Conservation (phyloP, 2,888 invertebrate species). For the Trimorus sp. region DNA sequence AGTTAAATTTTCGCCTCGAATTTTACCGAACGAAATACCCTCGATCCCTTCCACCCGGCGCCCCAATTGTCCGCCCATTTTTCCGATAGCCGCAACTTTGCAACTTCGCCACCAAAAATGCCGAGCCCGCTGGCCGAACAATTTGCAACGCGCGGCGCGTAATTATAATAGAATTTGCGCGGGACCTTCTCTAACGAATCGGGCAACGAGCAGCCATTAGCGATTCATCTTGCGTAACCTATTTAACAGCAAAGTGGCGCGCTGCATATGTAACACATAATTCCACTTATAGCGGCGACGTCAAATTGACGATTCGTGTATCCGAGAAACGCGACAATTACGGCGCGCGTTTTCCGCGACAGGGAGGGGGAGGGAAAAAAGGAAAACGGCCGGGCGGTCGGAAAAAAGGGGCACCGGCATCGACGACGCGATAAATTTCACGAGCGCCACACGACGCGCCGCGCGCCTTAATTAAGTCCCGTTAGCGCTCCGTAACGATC, state of each 20-base stretch:
- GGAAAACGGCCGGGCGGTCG: background rate
- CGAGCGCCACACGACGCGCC: slow-evolving; percentile 63
- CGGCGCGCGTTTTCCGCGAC: background rate
- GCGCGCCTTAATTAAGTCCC: slow-evolving; percentile 65
- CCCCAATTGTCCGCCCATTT: too few species aligned
- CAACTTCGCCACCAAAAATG: too few species aligned
- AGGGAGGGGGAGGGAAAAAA: slow-evolving; percentile 3
- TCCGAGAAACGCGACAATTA: slow-evolving; percentile 34
- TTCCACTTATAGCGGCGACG: slow-evolving; percentile 60
- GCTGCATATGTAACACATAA: slow-evolving; percentile 73
- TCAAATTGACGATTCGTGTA: slow-evolving; percentile 51
- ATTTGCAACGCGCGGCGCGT: background rate
- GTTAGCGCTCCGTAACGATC: slow-evolving; percentile 64
- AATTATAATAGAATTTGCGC: slow-evolving; percentile 24
- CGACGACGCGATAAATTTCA: slow-evolving; percentile 61
- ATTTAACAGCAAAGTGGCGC: slow-evolving; percentile 74
- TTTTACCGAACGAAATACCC: too few species aligned
- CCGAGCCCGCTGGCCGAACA: too few species aligned
- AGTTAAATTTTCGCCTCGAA: too few species aligned
- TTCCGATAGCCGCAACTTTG: too few species aligned
- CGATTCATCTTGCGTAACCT: slow-evolving; percentile 78
- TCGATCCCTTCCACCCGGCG: too few species aligned
- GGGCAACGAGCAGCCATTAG: slow-evolving; percentile 67
- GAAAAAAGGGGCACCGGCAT: slow-evolving; percentile 14
- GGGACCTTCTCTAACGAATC: slow-evolving; percentile 21